These are phyloP conservation scores for Meteorus colon DNA, from an alignment of 2,888 invertebrate genomes.

Conservation along the genomic window DNA sequence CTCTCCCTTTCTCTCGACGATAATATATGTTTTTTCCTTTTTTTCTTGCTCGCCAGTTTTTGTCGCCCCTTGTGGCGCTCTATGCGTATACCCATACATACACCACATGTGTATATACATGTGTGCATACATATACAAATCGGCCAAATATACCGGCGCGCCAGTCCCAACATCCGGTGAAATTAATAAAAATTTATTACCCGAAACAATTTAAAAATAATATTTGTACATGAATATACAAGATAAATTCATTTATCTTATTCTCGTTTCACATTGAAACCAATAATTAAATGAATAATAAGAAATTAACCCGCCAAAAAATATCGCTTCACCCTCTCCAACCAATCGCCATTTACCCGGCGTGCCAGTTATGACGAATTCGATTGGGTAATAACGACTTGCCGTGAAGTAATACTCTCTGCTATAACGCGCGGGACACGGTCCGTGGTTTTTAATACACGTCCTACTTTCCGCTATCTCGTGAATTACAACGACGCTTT, in stretches of 20 bases:
- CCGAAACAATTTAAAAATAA: slow-evolving; percentile 14
- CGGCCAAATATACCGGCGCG: background rate
- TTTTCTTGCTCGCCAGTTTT: background rate
- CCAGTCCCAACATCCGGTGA: slow-evolving; percentile 11
- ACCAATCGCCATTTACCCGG: slow-evolving; percentile 38
- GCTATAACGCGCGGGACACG: slow-evolving; percentile 64
- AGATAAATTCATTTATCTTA: background rate
- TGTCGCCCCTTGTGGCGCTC: background rate
- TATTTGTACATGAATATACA: background rate
- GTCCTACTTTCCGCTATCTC: slow-evolving; percentile 72
- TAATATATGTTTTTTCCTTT: background rate
- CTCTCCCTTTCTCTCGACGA: background rate
- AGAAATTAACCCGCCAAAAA: background rate
- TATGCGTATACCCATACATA: background rate
- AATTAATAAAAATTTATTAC: slow-evolving; percentile 15
- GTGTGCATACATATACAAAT: background rate
- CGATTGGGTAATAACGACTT: slow-evolving; percentile 68
- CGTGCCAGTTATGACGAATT: slow-evolving; percentile 71
- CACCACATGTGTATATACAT: background rate
- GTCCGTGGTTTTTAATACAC: slow-evolving; percentile 73
- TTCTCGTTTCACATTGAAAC: background rate
- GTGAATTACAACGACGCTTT: slow-evolving; percentile 51
- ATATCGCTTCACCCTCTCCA: background rate
- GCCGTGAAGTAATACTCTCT: slow-evolving; percentile 56
- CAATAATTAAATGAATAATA: background rate